These are phyloP conservation scores for Trypoxylus dichotomus DNA, from an alignment of 1,140 invertebrate genomes.

Conservation along the genomic window DNA sequence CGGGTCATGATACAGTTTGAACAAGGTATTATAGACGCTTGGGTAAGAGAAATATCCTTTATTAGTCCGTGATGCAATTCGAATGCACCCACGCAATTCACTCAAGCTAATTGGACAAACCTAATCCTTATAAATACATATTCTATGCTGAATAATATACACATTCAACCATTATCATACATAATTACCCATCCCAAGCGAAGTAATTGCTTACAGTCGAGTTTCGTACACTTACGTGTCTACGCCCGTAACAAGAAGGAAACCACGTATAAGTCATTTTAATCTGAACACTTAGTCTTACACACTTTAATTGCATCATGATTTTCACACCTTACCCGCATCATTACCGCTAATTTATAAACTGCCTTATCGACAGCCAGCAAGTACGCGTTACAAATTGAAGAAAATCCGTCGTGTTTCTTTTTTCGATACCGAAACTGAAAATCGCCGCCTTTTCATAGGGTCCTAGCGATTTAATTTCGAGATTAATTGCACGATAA, in stretches of 20 bases:
- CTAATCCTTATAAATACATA: too few species aligned
- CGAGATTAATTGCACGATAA: constrained; percentile 3
- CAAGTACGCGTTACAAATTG: neutral
- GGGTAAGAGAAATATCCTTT: too few species aligned
- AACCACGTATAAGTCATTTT: neutral
- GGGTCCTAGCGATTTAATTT: neutral
- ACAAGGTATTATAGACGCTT: too few species aligned
- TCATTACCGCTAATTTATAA: constrained; percentile 11
- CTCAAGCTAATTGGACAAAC: too few species aligned
- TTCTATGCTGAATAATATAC: too few species aligned
- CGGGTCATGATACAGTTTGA: too few species aligned
- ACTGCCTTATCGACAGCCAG: neutral
- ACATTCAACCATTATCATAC: too few species aligned
- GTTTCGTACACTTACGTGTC: neutral
- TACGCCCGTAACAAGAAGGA: neutral
- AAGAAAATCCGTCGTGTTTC: neutral
- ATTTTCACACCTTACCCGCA: constrained; percentile 13
- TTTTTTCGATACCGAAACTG: neutral
- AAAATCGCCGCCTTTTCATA: neutral
- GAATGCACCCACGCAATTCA: too few species aligned
- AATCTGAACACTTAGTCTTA: neutral
- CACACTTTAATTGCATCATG: neutral
- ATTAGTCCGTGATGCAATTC: too few species aligned
- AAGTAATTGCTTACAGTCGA: neutral
- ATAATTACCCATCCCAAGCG: neutral